Conservation (phyloP, 2,888 invertebrate species). For the Spodoptera exigua region DNA sequence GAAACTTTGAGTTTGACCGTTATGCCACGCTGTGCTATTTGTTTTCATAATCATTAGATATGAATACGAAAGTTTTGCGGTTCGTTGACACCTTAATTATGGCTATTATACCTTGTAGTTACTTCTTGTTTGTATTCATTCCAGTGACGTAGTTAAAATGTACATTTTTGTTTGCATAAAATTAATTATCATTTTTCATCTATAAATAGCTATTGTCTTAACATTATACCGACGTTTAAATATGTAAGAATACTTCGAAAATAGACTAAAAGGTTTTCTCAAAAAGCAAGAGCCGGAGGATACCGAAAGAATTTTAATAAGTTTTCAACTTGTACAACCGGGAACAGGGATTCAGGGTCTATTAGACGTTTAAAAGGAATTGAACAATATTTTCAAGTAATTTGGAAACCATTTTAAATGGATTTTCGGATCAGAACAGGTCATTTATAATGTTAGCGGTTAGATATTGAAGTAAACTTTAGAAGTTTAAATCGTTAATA, state of each 20-base stretch:
- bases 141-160: neutral
- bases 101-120: conserved; percentile 14
- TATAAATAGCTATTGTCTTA: too few relatives aligned
- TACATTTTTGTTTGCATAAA: neutral
- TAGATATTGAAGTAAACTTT: conserved; percentile 22
- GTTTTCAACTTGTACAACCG: conserved; percentile 42
- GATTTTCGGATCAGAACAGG: conserved; percentile 36
- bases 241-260: conserved; percentile 5
- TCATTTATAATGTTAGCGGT: conserved; percentile 43
- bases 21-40: conserved; percentile 66
- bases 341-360: conserved; percentile 44
- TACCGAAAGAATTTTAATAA: conserved; percentile 49
- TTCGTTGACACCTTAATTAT: conserved; percentile 15
- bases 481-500: conserved; percentile 5
- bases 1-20: conserved; percentile 82
- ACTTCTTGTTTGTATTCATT: neutral
- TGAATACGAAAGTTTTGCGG: conserved; percentile 61
- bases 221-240: too few relatives aligned
- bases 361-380: conserved; percentile 45
- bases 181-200: neutral
- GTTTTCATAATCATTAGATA: conserved; percentile 72
- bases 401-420: conserved; percentile 35
- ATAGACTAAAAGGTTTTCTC: conserved; percentile 27
- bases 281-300: conserved; percentile 25
- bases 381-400: conserved; percentile 47